A percentile compares a stretch with the other conserved stretches of the same genome.
These are phyloP conservation scores for Agrochola litura DNA, from an alignment of 2,888 invertebrate genomes.

Conservation along the genomic window DNA sequence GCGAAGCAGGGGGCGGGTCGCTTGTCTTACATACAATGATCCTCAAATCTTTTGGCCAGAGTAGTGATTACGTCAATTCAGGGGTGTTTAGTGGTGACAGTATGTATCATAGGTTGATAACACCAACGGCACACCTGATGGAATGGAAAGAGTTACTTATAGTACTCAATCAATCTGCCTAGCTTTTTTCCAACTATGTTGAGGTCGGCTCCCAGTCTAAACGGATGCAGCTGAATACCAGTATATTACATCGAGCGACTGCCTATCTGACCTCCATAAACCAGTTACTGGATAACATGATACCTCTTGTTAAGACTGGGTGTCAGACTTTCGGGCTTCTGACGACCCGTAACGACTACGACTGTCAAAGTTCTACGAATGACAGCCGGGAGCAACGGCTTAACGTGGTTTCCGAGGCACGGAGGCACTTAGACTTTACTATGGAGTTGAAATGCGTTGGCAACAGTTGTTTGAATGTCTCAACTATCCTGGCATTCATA, in stretches of 20 bases:
- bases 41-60: not conserved
- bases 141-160: not conserved
- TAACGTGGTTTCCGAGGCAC: not conserved
- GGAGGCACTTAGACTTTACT: not conserved
- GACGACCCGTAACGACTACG: too few relatives aligned
- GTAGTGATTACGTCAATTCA: not conserved
- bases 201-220: too few relatives aligned
- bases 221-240: too few relatives aligned
- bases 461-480: not conserved
- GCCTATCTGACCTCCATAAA: too few relatives aligned
- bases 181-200: too few relatives aligned
- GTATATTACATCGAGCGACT: too few relatives aligned
- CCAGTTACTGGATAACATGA: too few relatives aligned
- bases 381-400: not conserved
- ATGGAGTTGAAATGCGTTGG: not conserved
- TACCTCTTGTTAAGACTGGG: too few relatives aligned
- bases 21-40: not conserved
- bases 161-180: too few relatives aligned
- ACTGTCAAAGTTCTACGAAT: too few relatives aligned
- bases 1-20: not conserved
- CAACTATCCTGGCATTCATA: not conserved
- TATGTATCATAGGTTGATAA: not conserved
- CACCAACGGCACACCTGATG: not conserved
- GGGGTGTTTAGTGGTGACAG: not conserved
- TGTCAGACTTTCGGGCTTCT: too few relatives aligned